Conservation (phyloP, 2,797 vertebrate species). For the Caiman crocodilus region DNA sequence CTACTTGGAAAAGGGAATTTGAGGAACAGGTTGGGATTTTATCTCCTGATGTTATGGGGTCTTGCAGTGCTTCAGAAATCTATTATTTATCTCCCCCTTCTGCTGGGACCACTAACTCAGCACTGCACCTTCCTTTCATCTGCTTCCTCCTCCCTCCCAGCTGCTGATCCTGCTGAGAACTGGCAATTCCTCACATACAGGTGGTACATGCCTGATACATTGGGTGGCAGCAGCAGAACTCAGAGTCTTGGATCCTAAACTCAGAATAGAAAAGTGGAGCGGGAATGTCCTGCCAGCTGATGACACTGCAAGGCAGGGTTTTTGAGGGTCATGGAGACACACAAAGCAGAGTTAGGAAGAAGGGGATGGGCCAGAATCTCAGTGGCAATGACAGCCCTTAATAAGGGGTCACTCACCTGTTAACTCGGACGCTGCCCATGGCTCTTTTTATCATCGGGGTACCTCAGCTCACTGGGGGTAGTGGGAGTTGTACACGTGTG, state of each 20-base stretch:
- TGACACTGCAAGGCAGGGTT: background rate
- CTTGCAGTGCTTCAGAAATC: background rate
- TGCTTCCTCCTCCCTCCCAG: background rate
- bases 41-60: background rate
- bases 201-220: background rate
- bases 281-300: background rate
- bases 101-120: background rate
- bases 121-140: background rate
- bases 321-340: background rate
- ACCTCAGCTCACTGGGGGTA: background rate
- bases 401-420: conserved; percentile 81
- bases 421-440: conserved; percentile 87
- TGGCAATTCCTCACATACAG: background rate
- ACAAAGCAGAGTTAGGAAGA: background rate
- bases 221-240: background rate
- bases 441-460: conserved; percentile 76
- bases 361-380: background rate
- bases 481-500: background rate
- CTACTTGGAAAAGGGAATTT: background rate
- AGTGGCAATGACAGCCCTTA: background rate
- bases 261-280: background rate
- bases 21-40: background rate
- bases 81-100: background rate
- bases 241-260: background rate
- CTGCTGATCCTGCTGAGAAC: background rate